These are phyloP conservation scores for Ursus arctos DNA, from an alignment of 2,113 vertebrate genomes.

Conservation along the genomic window DNA sequence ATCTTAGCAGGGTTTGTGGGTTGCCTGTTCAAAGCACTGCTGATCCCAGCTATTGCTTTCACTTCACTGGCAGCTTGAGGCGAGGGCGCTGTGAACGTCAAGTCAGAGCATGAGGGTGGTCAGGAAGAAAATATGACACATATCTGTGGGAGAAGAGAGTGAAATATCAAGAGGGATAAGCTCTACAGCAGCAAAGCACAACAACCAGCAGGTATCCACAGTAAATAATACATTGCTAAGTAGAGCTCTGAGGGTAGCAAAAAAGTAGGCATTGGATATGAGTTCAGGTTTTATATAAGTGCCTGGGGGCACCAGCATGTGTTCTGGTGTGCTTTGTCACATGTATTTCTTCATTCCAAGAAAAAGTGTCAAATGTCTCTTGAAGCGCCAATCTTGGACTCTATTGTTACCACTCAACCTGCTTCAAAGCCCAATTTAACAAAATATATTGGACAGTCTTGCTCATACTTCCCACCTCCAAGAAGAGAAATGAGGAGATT, in stretches of 20 bases:
- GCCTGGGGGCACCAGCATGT: not conserved
- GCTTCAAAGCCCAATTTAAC: not conserved
- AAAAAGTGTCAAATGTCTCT: not conserved
- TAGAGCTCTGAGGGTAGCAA: not conserved
- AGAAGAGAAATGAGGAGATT: not conserved
- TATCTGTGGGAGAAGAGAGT: not conserved
- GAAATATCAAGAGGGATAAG: not conserved
- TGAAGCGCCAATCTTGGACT: not conserved
- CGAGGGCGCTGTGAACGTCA: not conserved
- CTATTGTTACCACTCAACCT: not conserved
- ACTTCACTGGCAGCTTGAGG: not conserved
- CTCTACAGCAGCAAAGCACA: not conserved
- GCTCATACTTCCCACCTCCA: not conserved
- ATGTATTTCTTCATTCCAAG: not conserved
- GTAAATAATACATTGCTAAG: not conserved
- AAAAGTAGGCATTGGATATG: not conserved
- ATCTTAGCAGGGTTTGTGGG: not conserved
- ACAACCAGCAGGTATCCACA: not conserved
- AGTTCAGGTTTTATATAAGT: not conserved
- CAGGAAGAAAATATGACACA: not conserved
- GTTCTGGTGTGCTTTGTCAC: not conserved
- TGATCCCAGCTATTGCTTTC: not conserved
- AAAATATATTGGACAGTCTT: not conserved
- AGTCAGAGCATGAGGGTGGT: not conserved
- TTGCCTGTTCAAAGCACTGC: not conserved